These are phyloP conservation scores for Drosophila recens DNA, from an alignment of 2,888 invertebrate species.

Conservation along the genomic window DNA sequence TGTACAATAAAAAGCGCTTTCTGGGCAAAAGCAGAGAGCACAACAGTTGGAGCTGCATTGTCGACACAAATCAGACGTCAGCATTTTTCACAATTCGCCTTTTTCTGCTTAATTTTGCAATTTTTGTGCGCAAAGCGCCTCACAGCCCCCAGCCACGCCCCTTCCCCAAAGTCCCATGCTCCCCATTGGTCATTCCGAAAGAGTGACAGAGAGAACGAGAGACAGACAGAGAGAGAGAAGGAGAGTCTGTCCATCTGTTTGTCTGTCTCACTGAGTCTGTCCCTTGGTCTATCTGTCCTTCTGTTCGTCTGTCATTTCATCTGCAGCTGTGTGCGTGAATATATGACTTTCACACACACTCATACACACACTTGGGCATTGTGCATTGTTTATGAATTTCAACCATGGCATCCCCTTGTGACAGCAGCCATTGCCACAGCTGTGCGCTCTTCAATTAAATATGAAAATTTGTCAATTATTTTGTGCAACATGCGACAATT, in stretches of 20 bases:
- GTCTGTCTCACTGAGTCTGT: constrained; percentile 14
- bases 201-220: background rate
- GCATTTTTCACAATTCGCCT: constrained; percentile 71
- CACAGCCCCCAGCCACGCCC: constrained; percentile 28
- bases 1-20: constrained; percentile 56
- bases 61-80: constrained; percentile 82
- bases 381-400: constrained; percentile 77
- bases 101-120: constrained; percentile 79
- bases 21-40: constrained; percentile 37
- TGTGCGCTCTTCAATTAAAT: constrained; percentile 80
- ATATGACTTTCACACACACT: constrained; percentile 52
- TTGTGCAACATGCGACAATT: constrained; percentile 79
- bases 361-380: constrained; percentile 36
- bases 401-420: constrained; percentile 65
- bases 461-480: constrained; percentile 82
- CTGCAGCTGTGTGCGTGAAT: constrained; percentile 69
- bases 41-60: constrained; percentile 49
- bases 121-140: constrained; percentile 65
- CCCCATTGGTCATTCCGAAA: constrained; percentile 12
- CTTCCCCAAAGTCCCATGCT: constrained; percentile 5
- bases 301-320: constrained; percentile 61
- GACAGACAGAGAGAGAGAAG: background rate
- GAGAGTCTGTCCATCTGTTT: constrained; percentile 3
- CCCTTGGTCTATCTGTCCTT: constrained; percentile 24
- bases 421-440: constrained; percentile 66